Evolutionary conservation across 53 echinoderm and acorn worm species (phyloP), one percentile per base, ranked within the genome.

Genomic region (Apostichopus leukothele): DNA sequence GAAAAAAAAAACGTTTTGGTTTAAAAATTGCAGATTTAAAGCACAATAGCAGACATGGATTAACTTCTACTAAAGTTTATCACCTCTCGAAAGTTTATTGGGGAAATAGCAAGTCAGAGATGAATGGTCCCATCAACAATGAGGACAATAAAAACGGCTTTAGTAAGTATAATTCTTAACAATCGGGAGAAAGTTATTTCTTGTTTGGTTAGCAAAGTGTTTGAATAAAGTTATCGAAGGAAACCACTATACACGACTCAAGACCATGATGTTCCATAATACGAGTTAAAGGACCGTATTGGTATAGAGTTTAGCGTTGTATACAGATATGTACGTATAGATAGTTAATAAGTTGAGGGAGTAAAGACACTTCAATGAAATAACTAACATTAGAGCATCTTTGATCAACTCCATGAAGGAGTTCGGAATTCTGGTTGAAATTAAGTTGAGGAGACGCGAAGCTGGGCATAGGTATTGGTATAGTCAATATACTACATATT

Each of bases 81-180:
- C 19, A 79, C 50, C 51, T 19, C 79, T 50, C 53, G 51, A 79
- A 53, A 79, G 50, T 79, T 79, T 79, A 79, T 79, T 79, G 79
- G 51, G 79, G 79, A 79, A 79, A 79, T 79, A 19, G 51, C 79
- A 7, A 53, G 79, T 79, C 53, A 79, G 50, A 50, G 50, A 79
- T 51, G 79, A 79, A 39, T 79, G 51, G 16, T 19, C 51, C 51
- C n/a, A 54, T n/a, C 51, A 79, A 79, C 79, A 79, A 79, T 52
- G 18, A 19, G 50, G 51, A 51, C 63, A 63, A 63, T 63, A 13
- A 63, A 63, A 63, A 63, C 63, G 63, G 16, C 63, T 63, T 63
- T 63, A 63, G 12, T 63, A 63, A 63, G 63, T 63, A 63, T 63
- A 63, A 63, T 63, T 63, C 63, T 16, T 63, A 63, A 63, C 63